A percentile compares a stretch with the other conserved stretches of the same genome.
phyloP scores from a whole-genome alignment of 2,797 vertebrate species.

The Coendou prehensilis region DNA sequence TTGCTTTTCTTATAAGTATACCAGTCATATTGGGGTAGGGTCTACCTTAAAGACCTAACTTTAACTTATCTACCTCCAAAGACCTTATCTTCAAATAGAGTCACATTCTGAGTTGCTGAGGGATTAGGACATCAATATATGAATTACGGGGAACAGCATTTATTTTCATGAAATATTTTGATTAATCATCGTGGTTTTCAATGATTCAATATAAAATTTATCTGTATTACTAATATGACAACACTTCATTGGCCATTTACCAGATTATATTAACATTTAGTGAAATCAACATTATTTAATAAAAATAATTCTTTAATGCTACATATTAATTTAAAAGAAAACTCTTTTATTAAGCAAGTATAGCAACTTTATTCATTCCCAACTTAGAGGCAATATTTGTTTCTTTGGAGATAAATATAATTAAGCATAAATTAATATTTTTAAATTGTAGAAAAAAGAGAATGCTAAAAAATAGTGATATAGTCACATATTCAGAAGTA shows the following conservation, averaged over 20 bases:
- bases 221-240: background rate
- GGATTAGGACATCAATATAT: background rate
- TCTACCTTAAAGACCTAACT: background rate
- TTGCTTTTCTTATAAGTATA: background rate
- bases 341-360: background rate
- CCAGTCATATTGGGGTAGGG: background rate
- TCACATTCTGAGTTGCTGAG: background rate
- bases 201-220: conserved; percentile 43
- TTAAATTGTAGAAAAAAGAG: conserved; percentile 46
- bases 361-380: background rate
- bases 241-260: conserved; percentile 2
- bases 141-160: background rate
- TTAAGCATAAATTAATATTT: conserved; percentile 43
- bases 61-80: background rate
- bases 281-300: conserved; percentile 29
- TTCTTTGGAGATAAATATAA: conserved; percentile 29
- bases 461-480: conserved; percentile 57
- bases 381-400: conserved; percentile 39
- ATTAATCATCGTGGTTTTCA: background rate
- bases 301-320: background rate
- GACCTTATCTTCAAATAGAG: background rate
- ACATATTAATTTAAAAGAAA: conserved; percentile 24
- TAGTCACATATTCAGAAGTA: conserved; percentile 59
- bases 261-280: background rate
- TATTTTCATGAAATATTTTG: conserved; percentile 8